These are phyloP conservation scores for Dyspetes luteomarginatus DNA, from an alignment of 2,888 invertebrate species.

Conservation along the genomic window DNA sequence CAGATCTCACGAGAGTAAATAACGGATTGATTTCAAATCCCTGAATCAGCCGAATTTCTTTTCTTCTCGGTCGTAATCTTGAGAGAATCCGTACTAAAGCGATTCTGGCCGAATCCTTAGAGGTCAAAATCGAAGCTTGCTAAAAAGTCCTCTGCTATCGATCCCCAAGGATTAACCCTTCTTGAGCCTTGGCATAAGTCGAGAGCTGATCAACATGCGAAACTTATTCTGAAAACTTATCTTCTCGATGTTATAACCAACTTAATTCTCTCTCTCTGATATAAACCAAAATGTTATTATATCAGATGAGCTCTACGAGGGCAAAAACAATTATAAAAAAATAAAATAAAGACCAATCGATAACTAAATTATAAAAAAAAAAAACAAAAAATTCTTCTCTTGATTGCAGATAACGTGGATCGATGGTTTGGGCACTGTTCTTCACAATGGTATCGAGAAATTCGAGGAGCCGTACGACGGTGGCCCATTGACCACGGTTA, in stretches of 20 bases:
- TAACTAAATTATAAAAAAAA: too few relatives aligned
- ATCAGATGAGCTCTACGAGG: neutral
- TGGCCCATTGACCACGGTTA: constrained; percentile 93
- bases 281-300: neutral
- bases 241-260: constrained; percentile 9
- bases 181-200: constrained; percentile 20
- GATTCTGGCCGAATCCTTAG: constrained; percentile 7
- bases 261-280: neutral
- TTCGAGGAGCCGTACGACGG: constrained; percentile 91
- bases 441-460: constrained; percentile 92
- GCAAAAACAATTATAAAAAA: too few relatives aligned
- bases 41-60: constrained; percentile 2
- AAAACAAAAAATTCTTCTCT: constrained; percentile 54
- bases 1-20: constrained; percentile 2
- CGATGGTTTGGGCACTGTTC: constrained; percentile 93
- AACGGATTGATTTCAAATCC: constrained; percentile 46
- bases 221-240: constrained; percentile 24
- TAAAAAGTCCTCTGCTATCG: constrained; percentile 29
- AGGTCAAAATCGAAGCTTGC: neutral
- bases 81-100: constrained; percentile 23
- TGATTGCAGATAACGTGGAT: constrained; percentile 93
- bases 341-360: too few relatives aligned
- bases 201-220: constrained; percentile 35
- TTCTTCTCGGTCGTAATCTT: constrained; percentile 31
- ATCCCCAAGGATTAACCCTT: constrained; percentile 17